Base-by-base conservation (phyloP, 2,797 vertebrate species). In the Poeciliopsis gracilis region DNA sequence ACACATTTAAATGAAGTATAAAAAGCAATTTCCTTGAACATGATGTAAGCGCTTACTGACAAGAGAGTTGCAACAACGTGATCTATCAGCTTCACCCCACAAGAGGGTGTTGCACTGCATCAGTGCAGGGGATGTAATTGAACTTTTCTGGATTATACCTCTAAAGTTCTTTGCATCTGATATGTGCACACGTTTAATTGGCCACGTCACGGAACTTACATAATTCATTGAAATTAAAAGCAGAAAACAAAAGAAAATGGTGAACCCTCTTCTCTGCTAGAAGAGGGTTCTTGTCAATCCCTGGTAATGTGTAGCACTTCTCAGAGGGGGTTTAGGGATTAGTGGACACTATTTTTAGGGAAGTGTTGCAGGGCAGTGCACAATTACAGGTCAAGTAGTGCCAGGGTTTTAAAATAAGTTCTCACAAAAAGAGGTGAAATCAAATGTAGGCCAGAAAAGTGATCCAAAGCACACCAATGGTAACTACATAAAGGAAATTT, bases 291-390 rank as follows among this genome's bases (percentile, higher is more conserved):
- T 33, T 4, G 55, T 84, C 67, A 67, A 23, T 81, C 80, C 75
- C 46, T 81, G 77, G 82, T 84, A 72, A 80, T 78, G 76, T 76
- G 63, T 63, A 16, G 75, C 76, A 77, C 88, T 88, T 83, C 88
- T 88, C 86, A 75, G 78, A 87, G 81, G 76, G 77, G 88, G 85
- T 89, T 82, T 67, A 82, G 66, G 89, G 93, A 91, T 93, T 92
- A 94, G 87, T 86, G 83, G 75, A 76, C 70, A 84, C 94, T 96
- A 96, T 95, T 94, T 96, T 95, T 95, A 95, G 95, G 84, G 67
- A 84, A 67, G 88, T 93, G 93, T 91, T 84, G 88, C 57, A 59
- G 86, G 86, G 87, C 78, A 80, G 84, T 87, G 90, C 91, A 90
- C 89, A 87, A 92, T 90, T 82, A 90, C 83, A 81, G 20, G 36